These are phyloP conservation scores for Istiophorus platypterus DNA, from an alignment of 2,113 vertebrate species.

Conservation along the genomic window DNA sequence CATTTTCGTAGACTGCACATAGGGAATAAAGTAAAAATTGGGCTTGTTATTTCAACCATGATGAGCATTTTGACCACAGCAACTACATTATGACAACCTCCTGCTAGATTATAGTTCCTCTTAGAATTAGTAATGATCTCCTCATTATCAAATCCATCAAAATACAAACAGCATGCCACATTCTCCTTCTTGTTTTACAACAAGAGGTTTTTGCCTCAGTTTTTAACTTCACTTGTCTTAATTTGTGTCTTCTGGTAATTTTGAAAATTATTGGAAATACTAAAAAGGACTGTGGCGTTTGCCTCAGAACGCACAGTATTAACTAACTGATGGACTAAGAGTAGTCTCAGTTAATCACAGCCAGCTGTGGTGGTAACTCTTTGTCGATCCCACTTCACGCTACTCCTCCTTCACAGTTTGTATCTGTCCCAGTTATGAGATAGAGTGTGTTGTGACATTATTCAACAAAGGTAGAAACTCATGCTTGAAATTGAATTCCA, in stretches of 20 bases:
- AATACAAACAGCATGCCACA: background rate
- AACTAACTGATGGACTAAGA: too few relatives aligned
- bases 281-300: too few relatives aligned
- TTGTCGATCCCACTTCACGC: background rate
- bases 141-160: background rate
- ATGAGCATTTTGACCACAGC: background rate
- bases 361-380: background rate
- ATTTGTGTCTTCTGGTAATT: background rate
- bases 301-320: too few relatives aligned
- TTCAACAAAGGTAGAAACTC: background rate
- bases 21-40: background rate
- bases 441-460: background rate
- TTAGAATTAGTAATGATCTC: conserved; percentile 19
- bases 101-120: too few relatives aligned
- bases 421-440: too few relatives aligned
- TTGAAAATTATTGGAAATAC: too few relatives aligned
- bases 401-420: background rate
- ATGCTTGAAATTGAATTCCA: background rate
- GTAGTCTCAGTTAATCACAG: background rate
- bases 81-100: too few relatives aligned
- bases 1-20: background rate
- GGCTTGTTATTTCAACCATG: conserved; percentile 6
- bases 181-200: background rate
- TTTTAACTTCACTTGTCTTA: background rate
- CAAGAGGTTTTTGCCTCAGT: background rate